Evolutionary conservation across 2,113 vertebrate genomes (phyloP).

Genomic region (Leuciscus idus): DNA sequence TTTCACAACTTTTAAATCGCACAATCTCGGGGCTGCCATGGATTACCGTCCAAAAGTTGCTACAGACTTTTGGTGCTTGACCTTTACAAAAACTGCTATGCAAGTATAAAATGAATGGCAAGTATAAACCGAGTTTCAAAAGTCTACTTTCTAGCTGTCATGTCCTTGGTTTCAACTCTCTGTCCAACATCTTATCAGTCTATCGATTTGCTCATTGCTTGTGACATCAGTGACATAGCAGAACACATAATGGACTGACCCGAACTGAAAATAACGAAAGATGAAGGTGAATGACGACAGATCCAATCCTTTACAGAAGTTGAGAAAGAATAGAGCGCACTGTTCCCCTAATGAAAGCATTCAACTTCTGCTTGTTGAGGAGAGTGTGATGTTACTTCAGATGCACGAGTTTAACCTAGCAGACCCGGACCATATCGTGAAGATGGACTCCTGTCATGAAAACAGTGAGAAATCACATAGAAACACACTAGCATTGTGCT

Average conservation of each 20-base stretch:
- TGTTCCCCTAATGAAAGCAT: not conserved
- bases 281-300: not conserved
- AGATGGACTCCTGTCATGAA: not conserved
- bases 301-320: not conserved
- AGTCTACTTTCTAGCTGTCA: not conserved
- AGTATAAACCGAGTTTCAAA: not conserved
- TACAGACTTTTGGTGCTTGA: not conserved
- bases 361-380: no score
- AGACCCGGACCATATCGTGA: not conserved
- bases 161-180: conserved; percentile 18
- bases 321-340: not conserved
- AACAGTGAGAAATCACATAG: not conserved
- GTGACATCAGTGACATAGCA: conserved; percentile 18
- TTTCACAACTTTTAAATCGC: not conserved
- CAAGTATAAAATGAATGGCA: not conserved
- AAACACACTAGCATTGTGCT: not conserved
- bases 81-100: not conserved
- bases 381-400: no score
- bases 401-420: no score
- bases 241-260: conserved; percentile 17
- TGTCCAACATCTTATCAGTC: conserved; percentile 26
- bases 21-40: no score
- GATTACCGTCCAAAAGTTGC: not conserved
- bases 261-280: not conserved
- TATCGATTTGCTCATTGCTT: conserved; percentile 40